Percentiles rank a stretch among this genome's conserved stretches.
These are phyloP conservation scores for Ptychadena robeensis DNA, from an alignment of 2,797 vertebrate species.

Conservation along the genomic window DNA sequence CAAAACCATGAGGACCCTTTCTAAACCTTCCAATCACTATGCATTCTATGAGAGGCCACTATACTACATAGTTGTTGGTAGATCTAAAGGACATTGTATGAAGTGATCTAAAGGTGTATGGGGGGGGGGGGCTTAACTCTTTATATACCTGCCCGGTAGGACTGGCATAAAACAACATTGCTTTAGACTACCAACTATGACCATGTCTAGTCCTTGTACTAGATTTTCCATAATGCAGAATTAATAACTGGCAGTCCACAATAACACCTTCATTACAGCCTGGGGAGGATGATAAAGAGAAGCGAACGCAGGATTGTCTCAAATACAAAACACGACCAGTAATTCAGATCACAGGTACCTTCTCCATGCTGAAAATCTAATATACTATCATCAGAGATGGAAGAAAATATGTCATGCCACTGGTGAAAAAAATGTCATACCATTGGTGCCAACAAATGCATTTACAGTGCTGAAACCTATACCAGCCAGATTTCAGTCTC, in stretches of 20 bases:
- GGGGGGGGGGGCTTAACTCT: too few species aligned
- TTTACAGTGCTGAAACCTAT: not conserved
- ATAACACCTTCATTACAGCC: not conserved
- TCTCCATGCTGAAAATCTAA: not conserved
- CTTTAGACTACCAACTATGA: too few species aligned
- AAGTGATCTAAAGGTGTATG: too few species aligned
- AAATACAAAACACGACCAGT: not conserved
- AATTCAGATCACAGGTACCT: not conserved
- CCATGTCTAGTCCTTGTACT: not conserved
- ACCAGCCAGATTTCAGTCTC: not conserved
- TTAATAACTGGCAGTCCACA: not conserved
- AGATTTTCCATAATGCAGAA: not conserved
- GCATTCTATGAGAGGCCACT: too few species aligned
- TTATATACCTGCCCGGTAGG: too few species aligned
- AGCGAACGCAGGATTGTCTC: not conserved
- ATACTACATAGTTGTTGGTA: too few species aligned
- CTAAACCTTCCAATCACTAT: too few species aligned
- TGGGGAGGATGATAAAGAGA: not conserved
- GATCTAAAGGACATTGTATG: too few species aligned
- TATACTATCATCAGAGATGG: too few species aligned
- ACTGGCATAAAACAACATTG: too few species aligned
- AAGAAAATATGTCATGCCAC: too few species aligned
- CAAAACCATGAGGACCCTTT: too few species aligned
- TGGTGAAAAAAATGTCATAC: not conserved
- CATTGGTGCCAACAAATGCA: not conserved